These are phyloP conservation scores for Sapayoa aenigma DNA, from an alignment of 2,113 vertebrate genomes.

Conservation along the genomic window DNA sequence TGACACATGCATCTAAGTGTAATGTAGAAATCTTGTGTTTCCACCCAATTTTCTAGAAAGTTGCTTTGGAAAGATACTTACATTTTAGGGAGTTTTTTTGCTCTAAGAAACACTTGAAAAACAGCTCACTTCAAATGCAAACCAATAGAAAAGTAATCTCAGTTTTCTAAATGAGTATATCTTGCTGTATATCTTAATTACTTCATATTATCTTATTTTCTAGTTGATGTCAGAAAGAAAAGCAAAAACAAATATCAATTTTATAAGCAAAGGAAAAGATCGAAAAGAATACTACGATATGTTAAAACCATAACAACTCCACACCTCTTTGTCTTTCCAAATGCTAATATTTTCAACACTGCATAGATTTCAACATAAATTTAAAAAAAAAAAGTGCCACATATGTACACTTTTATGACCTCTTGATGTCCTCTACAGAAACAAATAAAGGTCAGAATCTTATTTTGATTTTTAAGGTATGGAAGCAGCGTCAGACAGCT, in stretches of 20 bases:
- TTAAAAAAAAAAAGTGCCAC: neutral
- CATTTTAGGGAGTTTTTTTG: neutral
- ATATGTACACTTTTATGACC: rapidly evolving
- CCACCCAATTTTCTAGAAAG: neutral
- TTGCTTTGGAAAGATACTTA: neutral
- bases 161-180: neutral
- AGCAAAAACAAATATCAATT: neutral
- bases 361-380: neutral
- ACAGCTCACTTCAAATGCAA: neutral
- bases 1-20: neutral
- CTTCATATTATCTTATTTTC: neutral
- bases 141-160: neutral
- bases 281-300: neutral
- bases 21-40: neutral
- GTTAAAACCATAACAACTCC: neutral
- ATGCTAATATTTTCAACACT: neutral
- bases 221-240: neutral
- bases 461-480: neutral
- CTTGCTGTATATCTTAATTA: neutral
- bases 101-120: neutral
- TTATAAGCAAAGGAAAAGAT: neutral
- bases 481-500: neutral
- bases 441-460: neutral
- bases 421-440: neutral
- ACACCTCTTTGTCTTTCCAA: neutral